Percentiles rank a stretch among this genome's conserved stretches.
Evolutionary conservation across 2,888 invertebrate genomes (phyloP).

Genomic region (Eupithecia pulchellata): DNA sequence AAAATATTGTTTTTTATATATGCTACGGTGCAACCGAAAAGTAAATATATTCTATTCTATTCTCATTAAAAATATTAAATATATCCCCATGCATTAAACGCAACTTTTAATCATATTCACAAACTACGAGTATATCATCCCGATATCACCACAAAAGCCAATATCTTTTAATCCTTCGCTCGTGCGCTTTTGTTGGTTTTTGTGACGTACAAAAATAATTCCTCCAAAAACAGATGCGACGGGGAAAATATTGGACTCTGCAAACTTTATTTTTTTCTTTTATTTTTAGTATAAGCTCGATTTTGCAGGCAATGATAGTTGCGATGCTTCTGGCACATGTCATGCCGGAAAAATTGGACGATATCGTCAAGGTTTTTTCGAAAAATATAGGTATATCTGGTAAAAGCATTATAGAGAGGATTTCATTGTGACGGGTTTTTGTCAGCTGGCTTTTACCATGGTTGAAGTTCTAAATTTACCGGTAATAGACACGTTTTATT

Average conservation of each 20-base stretch:
- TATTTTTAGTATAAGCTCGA: slow-evolving; percentile 45
- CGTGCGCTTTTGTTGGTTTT: slow-evolving; percentile 38
- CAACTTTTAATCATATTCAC: neutral
- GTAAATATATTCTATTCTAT: neutral
- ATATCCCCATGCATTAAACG: too few relatives aligned
- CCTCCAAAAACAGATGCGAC: slow-evolving; percentile 46
- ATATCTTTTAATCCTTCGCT: slow-evolving; percentile 24
- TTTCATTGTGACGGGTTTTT: neutral
- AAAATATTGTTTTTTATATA: too few relatives aligned
- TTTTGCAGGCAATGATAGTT: slow-evolving; percentile 55
- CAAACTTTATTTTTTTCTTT: slow-evolving; percentile 42
- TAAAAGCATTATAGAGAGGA: neutral
- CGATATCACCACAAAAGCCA: neutral
- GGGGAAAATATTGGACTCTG: slow-evolving; percentile 54
- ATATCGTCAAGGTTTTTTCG: slow-evolving; percentile 32
- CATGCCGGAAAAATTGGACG: slow-evolving; percentile 44
- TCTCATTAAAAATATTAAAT: neutral
- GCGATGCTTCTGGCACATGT: slow-evolving; percentile 52
- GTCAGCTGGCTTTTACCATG: neutral
- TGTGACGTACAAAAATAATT: slow-evolving; percentile 46
- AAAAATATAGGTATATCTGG: slow-evolving; percentile 21
- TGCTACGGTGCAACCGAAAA: too few relatives aligned
- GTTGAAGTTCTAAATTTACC: neutral
- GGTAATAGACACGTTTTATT: neutral
- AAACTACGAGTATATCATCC: neutral